Evolutionary conservation across 2,797 vertebrate species (phyloP), one percentile per base, ranked within the genome.

Genomic region (Acropternis orthonyx): DNA sequence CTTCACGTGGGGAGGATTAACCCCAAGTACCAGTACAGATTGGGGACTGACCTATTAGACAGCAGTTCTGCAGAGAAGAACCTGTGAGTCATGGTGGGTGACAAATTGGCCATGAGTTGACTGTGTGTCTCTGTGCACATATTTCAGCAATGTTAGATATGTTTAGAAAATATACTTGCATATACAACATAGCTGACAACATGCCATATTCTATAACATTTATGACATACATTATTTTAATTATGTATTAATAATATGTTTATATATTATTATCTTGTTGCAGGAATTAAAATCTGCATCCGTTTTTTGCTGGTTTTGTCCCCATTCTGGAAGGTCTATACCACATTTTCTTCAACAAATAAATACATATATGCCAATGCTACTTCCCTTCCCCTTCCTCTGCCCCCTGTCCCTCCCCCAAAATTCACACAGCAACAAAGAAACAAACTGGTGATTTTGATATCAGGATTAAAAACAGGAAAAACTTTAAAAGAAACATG

Each of bases 1-100:
- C 28, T 58, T 17, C 5, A 23, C 6, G 28, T 2, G 0, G 4
- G 10, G 1, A 58, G 17, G 20, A 44, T 51, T 51, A 65, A 56
- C n/a, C 23, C n/a, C 19, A 26, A 39, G n/a, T 63, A 30, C 6
- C 10, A 62, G 9, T 22, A 22, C 17, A 52, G 28, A 12, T 0
- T 71, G 28, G 19, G 28, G 24, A 21, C 12, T 65, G 51, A 72
- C 10, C 17, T 58, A 7, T 12, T 41, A 1, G 0, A 52, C 12
- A 34, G 24, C 17, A 63, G 8, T 14, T 79, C 56, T 69, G 34
- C 13, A 26, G 43, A 37, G 43, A 76, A 51, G 17, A 65, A 23
- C 24, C 21, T 65, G 17, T 44, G n/a, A 52, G 39, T 34, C 7
- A 3, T 56, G 28, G 28, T 73, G 52, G 5, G 22, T 44, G 46